These are phyloP conservation scores for Bovichtus variegatus DNA, from an alignment of 2,797 vertebrate species.

Conservation along the genomic window DNA sequence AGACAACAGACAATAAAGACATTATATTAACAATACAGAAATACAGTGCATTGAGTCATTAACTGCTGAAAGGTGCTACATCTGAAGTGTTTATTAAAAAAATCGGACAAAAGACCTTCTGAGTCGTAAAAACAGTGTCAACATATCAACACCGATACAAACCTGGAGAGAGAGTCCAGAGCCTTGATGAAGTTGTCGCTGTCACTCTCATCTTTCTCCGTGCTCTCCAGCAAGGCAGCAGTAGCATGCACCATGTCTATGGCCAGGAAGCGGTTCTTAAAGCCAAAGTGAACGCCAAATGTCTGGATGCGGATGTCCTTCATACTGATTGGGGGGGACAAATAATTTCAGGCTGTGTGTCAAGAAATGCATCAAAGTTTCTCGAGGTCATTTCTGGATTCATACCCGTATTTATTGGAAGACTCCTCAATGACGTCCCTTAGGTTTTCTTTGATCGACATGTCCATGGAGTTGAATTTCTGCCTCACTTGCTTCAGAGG, in stretches of 20 bases:
- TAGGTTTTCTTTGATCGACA: constrained; percentile 96
- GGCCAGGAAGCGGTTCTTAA: constrained; percentile 97
- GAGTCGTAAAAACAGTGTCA: no score
- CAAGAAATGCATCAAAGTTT: not conserved
- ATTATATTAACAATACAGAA: no score
- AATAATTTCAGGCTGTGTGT: not conserved
- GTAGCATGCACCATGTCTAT: constrained; percentile 93
- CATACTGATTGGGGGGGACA: constrained; percentile 84
- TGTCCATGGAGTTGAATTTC: constrained; percentile 97
- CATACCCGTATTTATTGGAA: constrained; percentile 96
- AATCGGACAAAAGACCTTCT: no score
- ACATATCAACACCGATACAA: not conserved
- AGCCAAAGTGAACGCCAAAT: constrained; percentile 96
- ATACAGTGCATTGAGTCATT: no score
- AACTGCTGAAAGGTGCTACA: no score
- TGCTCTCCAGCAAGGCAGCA: constrained; percentile 91
- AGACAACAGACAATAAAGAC: no score
- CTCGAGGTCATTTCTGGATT: not conserved
- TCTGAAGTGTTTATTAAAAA: no score
- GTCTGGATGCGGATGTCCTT: constrained; percentile 97
- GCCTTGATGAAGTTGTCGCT: constrained; percentile 95
- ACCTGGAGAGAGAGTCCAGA: constrained; percentile 97
- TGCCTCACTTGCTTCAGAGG: constrained; percentile 96
- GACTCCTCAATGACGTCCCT: constrained; percentile 97
- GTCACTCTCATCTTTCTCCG: constrained; percentile 88